Conservation (phyloP, 1,140 invertebrate genomes). For the Cydia pomonella region DNA sequence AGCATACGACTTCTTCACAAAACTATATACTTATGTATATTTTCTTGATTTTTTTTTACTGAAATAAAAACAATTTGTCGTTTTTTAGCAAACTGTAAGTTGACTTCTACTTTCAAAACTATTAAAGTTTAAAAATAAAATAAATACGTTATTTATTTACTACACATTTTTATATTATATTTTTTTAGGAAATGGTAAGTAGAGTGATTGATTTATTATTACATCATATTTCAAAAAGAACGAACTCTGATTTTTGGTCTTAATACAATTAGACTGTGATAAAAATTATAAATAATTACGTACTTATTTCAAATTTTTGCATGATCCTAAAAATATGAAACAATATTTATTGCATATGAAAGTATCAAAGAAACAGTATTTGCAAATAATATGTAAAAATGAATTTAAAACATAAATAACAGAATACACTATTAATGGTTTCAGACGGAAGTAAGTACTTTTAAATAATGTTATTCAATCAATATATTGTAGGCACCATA, state of each 20-base stretch:
- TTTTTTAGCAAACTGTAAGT: background rate
- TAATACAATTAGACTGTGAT: too few species aligned
- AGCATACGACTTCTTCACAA: background rate
- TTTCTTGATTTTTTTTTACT: background rate
- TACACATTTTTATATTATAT: background rate
- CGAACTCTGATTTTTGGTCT: background rate
- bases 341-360: too few species aligned
- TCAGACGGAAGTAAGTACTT: too few species aligned
- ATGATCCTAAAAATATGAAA: too few species aligned
- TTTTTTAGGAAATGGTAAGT: background rate
- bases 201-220: background rate
- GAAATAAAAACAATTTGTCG: background rate
- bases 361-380: too few species aligned
- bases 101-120: background rate
- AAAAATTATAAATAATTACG: too few species aligned
- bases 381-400: too few species aligned
- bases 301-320: too few species aligned
- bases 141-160: background rate
- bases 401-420: too few species aligned
- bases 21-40: background rate
- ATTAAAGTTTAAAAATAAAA: background rate
- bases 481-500: too few species aligned
- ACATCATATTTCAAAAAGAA: background rate
- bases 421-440: too few species aligned
- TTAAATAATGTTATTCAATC: too few species aligned